phyloP scores from a whole-genome alignment of 1,140 invertebrate species.

The Chymomyza costata region DNA sequence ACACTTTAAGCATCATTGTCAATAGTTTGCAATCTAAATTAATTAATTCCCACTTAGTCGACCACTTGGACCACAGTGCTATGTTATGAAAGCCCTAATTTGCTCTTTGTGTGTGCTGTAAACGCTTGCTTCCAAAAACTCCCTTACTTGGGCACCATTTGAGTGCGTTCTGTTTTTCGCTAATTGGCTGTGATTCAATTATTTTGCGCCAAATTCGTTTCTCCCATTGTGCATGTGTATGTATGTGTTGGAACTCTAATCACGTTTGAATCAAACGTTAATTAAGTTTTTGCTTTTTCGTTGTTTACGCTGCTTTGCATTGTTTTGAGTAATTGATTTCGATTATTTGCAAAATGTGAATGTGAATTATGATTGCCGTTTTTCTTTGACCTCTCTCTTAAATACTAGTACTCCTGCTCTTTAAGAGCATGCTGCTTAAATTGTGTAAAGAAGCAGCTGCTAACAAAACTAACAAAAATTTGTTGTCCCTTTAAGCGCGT shows the following conservation, averaged over 20 bases:
- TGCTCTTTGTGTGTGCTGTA: background rate
- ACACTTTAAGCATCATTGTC: too few relatives aligned
- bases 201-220: conserved; percentile 28
- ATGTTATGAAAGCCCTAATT: background rate
- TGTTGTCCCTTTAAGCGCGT: background rate
- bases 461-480: background rate
- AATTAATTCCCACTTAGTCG: too few relatives aligned
- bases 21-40: too few relatives aligned
- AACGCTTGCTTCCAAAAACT: too few relatives aligned
- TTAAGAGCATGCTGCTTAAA: background rate
- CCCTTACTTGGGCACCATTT: background rate
- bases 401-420: too few relatives aligned
- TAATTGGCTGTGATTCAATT: conserved; percentile 37
- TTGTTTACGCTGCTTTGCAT: background rate
- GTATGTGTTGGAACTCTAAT: background rate
- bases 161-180: conserved; percentile 21
- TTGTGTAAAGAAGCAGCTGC: background rate
- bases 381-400: too few relatives aligned
- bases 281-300: conserved; percentile 3
- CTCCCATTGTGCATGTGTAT: conserved; percentile 10
- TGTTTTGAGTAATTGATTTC: background rate
- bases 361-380: background rate
- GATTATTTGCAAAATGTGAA: background rate
- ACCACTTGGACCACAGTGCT: background rate
- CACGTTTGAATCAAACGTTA: conserved; percentile 3